Conservation (phyloP, 2,113 vertebrate genomes). For the Sylvilagus bachmani region DNA sequence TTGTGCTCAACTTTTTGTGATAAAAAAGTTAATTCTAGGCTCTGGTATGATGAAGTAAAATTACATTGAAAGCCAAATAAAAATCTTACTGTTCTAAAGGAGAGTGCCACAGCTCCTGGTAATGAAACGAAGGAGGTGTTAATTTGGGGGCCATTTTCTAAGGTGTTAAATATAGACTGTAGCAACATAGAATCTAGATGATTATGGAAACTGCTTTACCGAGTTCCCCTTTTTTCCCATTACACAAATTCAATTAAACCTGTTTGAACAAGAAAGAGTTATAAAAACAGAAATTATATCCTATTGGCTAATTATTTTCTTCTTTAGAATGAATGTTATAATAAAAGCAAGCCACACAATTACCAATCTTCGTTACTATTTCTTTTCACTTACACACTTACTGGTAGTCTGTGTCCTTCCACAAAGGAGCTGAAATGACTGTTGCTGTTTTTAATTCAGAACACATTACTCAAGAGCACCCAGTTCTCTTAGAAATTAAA, state of each 20-base stretch:
- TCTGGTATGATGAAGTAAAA: conserved; percentile 35
- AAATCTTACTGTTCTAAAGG: not conserved
- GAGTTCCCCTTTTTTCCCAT: not conserved
- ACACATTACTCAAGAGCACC: not conserved
- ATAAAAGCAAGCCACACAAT: conserved; percentile 43
- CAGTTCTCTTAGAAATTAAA: conserved; percentile 29
- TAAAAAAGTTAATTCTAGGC: not conserved
- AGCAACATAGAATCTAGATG: not conserved
- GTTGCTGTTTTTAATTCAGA: conserved; percentile 33
- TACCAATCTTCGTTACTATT: conserved; percentile 31
- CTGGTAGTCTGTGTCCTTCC: not conserved
- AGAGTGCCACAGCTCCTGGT: not conserved
- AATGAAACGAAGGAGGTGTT: conserved; percentile 42
- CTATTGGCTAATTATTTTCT: conserved; percentile 51
- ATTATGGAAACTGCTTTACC: conserved; percentile 10
- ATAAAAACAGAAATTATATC: conserved; percentile 60
- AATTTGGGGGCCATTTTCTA: not conserved
- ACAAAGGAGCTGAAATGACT: conserved; percentile 1
- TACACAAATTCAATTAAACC: conserved; percentile 63
- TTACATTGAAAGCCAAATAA: conserved; percentile 44
- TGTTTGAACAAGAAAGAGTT: conserved; percentile 50
- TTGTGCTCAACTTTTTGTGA: conserved; percentile 21
- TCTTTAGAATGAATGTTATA: conserved; percentile 57
- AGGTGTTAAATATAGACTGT: not conserved
- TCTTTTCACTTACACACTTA: conserved; percentile 27